Evolutionary conservation across 2,888 invertebrate species (phyloP).

Genomic region (Athalia cordata): DNA sequence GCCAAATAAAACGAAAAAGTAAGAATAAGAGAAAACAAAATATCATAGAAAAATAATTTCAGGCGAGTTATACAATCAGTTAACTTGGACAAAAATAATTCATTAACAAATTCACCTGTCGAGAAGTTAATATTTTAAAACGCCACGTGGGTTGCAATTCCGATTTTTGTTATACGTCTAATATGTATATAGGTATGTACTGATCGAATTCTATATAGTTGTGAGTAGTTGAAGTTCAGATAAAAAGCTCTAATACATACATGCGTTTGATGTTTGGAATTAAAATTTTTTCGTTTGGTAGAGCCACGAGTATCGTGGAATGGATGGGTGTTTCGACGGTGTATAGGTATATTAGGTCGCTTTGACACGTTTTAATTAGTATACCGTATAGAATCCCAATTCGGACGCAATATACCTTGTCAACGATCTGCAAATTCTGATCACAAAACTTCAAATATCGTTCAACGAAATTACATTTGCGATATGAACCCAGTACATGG

Average conservation of each 20-base stretch:
- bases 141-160: too few species aligned
- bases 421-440: not conserved
- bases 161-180: too few species aligned
- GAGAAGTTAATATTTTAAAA: too few species aligned
- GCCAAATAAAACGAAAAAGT: too few species aligned
- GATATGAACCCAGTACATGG: too few species aligned
- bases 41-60: too few species aligned
- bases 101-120: too few species aligned
- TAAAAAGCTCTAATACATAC: not conserved
- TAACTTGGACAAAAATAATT: too few species aligned
- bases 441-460: slow-evolving; percentile 3
- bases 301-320: not conserved
- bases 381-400: not conserved
- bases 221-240: not conserved
- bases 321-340: not conserved
- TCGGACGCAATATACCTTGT: slow-evolving; percentile 12
- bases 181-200: not conserved
- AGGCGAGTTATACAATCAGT: too few species aligned
- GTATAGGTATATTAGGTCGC: not conserved
- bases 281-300: slow-evolving; percentile 26
- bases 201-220: not conserved
- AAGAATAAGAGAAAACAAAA: too few species aligned
- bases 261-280: slow-evolving; percentile 26
- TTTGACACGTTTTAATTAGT: slow-evolving; percentile 38
- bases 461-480: too few species aligned